phyloP scores from a whole-genome alignment of 2,888 invertebrate species.

The Agonum fuliginosum region DNA sequence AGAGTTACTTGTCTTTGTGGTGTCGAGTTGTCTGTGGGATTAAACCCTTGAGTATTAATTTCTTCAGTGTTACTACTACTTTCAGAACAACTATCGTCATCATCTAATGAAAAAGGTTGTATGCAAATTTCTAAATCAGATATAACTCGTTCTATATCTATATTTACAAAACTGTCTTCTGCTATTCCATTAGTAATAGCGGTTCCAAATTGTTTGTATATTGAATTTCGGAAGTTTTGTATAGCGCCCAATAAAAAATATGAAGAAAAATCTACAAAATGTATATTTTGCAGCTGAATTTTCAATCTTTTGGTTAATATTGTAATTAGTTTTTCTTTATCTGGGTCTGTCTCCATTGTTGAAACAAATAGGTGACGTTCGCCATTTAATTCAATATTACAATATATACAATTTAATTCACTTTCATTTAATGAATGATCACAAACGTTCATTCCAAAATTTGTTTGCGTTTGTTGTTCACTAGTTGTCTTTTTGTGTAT shows the following conservation, averaged over 20 bases:
- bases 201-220: neutral
- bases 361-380: neutral
- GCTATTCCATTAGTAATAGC: neutral
- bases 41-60: neutral
- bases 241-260: neutral
- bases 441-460: neutral
- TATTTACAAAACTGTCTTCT: neutral
- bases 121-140: neutral
- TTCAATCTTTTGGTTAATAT: constrained; percentile 1
- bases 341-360: neutral
- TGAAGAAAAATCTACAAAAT: neutral
- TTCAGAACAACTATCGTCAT: neutral
- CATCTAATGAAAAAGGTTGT: neutral
- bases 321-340: neutral
- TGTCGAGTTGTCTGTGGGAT: neutral
- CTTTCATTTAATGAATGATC: neutral
- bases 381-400: neutral
- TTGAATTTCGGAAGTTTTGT: neutral
- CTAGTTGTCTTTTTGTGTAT: no score
- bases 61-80: neutral
- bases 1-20: neutral
- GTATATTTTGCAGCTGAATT: neutral
- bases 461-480: neutral
- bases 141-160: neutral
- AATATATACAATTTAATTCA: neutral